These are phyloP conservation scores for Drosophila silvestris DNA, from an alignment of 2,888 invertebrate species.

Conservation along the genomic window DNA sequence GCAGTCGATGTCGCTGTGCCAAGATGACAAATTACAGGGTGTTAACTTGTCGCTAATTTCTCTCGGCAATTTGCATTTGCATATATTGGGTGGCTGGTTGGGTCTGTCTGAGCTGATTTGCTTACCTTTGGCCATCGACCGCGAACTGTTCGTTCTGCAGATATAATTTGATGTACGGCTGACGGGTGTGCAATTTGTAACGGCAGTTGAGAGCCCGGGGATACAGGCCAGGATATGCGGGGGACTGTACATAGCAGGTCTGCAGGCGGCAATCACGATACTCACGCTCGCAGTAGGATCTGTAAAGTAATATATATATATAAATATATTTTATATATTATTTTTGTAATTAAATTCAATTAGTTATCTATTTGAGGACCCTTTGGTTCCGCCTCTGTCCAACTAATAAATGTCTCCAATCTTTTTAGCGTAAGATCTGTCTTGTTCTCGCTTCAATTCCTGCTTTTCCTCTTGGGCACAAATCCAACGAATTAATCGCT, in stretches of 20 bases:
- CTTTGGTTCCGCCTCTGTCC: neutral
- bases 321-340: neutral
- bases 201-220: constrained; percentile 96
- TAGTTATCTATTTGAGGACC: constrained; percentile 59
- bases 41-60: constrained; percentile 80
- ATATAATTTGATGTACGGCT: constrained; percentile 95
- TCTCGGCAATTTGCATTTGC: constrained; percentile 62
- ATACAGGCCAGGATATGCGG: constrained; percentile 96
- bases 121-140: constrained; percentile 92
- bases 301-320: constrained; percentile 83
- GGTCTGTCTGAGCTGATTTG: constrained; percentile 5
- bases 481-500: constrained; percentile 66
- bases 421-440: constrained; percentile 15
- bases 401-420: constrained; percentile 47
- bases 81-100: constrained; percentile 12
- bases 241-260: constrained; percentile 97
- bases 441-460: neutral
- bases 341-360: constrained; percentile 55
- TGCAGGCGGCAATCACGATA: constrained; percentile 95
- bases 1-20: constrained; percentile 72
- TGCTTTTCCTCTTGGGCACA: constrained; percentile 36
- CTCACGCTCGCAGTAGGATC: constrained; percentile 94
- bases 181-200: constrained; percentile 94
- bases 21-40: constrained; percentile 84
- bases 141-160: constrained; percentile 97